A percentile compares a stretch with the other conserved stretches of the same genome.
phyloP scores from a whole-genome alignment of 2,888 invertebrate genomes.

The Heteromurus nitidus region DNA sequence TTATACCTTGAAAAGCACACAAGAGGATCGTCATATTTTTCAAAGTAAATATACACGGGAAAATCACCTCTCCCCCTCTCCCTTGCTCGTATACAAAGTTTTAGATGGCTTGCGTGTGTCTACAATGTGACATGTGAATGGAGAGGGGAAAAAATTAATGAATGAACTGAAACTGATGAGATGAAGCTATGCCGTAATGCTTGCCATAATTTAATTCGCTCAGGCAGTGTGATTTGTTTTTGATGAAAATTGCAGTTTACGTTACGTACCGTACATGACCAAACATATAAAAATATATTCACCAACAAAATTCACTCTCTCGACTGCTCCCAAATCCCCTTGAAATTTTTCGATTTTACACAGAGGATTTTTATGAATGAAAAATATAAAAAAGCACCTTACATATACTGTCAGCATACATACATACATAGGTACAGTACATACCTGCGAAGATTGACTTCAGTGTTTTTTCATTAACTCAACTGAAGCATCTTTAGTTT shows the following conservation, averaged over 20 bases:
- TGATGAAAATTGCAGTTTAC: slow-evolving; percentile 7
- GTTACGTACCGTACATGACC: too few species aligned
- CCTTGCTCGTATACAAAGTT: neutral
- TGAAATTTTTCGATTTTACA: slow-evolving; percentile 44
- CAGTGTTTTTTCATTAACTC: neutral
- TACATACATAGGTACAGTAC: neutral
- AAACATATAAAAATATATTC: too few species aligned
- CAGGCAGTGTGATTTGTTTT: neutral
- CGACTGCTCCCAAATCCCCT: slow-evolving; percentile 55
- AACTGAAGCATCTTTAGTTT: neutral
- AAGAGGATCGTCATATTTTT: neutral
- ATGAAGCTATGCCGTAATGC: too few species aligned
- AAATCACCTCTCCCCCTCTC: too few species aligned
- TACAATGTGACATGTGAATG: neutral
- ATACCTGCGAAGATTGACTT: neutral
- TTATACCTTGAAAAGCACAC: slow-evolving; percentile 11
- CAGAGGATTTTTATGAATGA: slow-evolving; percentile 64
- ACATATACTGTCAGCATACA: too few species aligned
- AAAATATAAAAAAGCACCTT: too few species aligned
- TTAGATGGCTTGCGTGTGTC: neutral
- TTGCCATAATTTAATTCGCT: too few species aligned
- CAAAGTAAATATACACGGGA: neutral
- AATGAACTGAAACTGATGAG: neutral
- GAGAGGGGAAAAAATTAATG: neutral
- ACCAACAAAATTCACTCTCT: too few species aligned